Evolutionary conservation across 2,888 invertebrate genomes (phyloP), one percentile per base, ranked within the genome.

Genomic region (Leptinotarsa tumamoca): DNA sequence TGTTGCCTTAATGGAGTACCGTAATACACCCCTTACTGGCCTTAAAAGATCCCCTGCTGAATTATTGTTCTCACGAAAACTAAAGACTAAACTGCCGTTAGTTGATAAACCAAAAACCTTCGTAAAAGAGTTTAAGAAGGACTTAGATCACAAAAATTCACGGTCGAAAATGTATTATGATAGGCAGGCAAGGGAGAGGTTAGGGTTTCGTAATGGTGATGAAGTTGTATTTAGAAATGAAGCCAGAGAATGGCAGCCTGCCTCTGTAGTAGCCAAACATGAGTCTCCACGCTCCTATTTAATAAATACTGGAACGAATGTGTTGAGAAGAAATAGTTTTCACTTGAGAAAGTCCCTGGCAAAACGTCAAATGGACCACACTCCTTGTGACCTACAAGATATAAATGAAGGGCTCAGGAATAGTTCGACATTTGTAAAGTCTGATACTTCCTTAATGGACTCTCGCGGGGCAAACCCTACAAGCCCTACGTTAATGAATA

Each of bases 1-100:
- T 56, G 23, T 73, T 43, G 33, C 43, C 5, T 69, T 69, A 50
- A 18, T 73, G 27, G 52, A 68, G 14, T 68, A 68, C 23, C 13
- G 68, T 23, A 68, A 18, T 13, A 68, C 68, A 52, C 68, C 68
- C 21, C 51, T 68, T 23, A 68, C 27, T 68, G 52, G 52, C n/a
- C 18, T 68, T 23, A 68, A 68, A 56, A 56, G 56, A 56, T 7
- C 56, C 56, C 56, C 56, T 56, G 56, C 56, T 21, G 56, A 56
- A 21, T 56, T 56, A 56, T 56, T 56, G 56, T 56, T 56, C 13
- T 56, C 56, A 18, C 56, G 56, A 56, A 56, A 56, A 56, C 56
- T 56, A n/a, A 56, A 56, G 21, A 56, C 56, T 56, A 56, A 56
- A 56, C 18, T 56, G 56, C 56, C 56, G 4, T 13, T 56, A 56